Conservation (phyloP, 2,888 invertebrate genomes). For the Elmis aenea region DNA sequence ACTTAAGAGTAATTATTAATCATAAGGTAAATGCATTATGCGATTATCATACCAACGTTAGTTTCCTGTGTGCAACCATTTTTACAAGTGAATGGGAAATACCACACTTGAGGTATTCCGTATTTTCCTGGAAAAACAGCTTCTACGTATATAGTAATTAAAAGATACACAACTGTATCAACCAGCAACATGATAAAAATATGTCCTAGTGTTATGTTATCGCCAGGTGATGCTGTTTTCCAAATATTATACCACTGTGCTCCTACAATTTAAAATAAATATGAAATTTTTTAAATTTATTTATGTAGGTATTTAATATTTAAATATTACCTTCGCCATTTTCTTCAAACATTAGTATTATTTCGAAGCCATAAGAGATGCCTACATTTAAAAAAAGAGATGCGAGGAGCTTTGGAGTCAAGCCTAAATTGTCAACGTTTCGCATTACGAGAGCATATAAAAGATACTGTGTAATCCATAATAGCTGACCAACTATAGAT, state of each 20-base stretch:
- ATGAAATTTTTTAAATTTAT: constrained; percentile 1
- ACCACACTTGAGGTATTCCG: constrained; percentile 21
- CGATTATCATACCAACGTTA: too few species aligned
- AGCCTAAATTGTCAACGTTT: constrained; percentile 59
- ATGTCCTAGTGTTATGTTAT: constrained; percentile 63
- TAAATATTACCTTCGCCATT: too few species aligned
- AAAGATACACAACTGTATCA: constrained; percentile 57
- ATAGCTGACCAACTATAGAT: constrained; percentile 11
- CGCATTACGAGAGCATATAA: constrained; percentile 51
- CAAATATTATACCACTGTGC: constrained; percentile 62
- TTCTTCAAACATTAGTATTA: constrained; percentile 67
- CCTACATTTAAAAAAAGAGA: constrained; percentile 72
- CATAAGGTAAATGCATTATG: too few species aligned
- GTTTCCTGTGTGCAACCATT: too few species aligned
- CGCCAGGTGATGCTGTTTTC: constrained; percentile 59
- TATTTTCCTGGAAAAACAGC: constrained; percentile 71
- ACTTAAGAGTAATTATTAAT: too few species aligned
- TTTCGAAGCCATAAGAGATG: constrained; percentile 73
- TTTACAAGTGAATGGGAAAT: constrained; percentile 11
- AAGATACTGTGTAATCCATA: constrained; percentile 12
- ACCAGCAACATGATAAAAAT: constrained; percentile 66
- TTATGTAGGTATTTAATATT: too few species aligned
- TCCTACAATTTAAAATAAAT: too few species aligned
- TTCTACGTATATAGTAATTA: constrained; percentile 89
- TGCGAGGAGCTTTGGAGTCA: constrained; percentile 56